Evolutionary conservation across 2,888 invertebrate species (phyloP).

Genomic region (Acanthoscelides obtectus): DNA sequence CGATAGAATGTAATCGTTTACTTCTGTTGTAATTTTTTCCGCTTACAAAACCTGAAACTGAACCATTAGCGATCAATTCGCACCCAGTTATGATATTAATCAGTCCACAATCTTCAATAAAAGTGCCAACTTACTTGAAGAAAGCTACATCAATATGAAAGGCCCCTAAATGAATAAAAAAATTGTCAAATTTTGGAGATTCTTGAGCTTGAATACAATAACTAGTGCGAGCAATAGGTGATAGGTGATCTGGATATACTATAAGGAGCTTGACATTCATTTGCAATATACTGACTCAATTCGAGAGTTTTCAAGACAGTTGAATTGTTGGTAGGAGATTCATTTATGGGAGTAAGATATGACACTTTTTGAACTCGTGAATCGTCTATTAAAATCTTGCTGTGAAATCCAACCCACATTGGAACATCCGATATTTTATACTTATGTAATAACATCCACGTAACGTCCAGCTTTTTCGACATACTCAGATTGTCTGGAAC

Average conservation of each 20-base stretch:
- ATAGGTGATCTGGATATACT: conserved; percentile 25
- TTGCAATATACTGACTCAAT: no score
- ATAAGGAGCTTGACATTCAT: no score
- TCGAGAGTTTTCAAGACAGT: conserved; percentile 24
- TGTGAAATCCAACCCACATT: conserved; percentile 4
- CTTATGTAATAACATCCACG: conserved; percentile 8
- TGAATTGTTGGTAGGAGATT: conserved; percentile 28
- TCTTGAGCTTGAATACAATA: conserved; percentile 23
- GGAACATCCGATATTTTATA: no score
- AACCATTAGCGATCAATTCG: no score
- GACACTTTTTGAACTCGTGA: no score
- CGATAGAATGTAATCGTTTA: conserved; percentile 23
- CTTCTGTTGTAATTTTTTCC: conserved; percentile 29
- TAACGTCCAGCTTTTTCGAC: conserved; percentile 21
- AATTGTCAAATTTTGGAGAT: conserved; percentile 24
- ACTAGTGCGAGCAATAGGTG: conserved; percentile 31
- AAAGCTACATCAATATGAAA: no score
- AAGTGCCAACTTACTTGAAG: conserved; percentile 19
- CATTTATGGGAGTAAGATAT: conserved; percentile 31
- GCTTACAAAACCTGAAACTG: conserved; percentile 23
- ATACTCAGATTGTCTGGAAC: no score
- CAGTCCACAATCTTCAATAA: conserved; percentile 23
- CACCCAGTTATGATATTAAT: no score
- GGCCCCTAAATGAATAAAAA: conserved; percentile 39
- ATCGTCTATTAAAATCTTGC: conserved; percentile 12